Evolutionary conservation across 2,113 vertebrate genomes (phyloP), one percentile per base, ranked within the genome.

Genomic region (Tragelaphus buxtoni): DNA sequence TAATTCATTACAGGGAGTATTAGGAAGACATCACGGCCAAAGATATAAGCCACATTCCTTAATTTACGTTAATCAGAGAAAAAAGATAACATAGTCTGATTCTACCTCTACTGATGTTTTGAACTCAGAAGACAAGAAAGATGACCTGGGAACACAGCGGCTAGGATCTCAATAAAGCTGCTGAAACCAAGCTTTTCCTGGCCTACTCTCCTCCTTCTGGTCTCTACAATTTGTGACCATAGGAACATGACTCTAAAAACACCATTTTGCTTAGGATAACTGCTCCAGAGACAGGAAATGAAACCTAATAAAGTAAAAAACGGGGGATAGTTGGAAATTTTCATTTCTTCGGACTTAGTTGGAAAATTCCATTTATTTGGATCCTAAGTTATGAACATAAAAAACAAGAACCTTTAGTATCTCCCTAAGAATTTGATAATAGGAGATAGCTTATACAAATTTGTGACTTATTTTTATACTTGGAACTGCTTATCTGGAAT

Each of bases 321-420:
- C 3, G 14, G 22, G 18, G 12, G 18, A 72, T 77, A 85, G 30
- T 32, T 60, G 32, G 14, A 22, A 63, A 77, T 51, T 88, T 92
- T 60, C 49, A 53, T 90, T 91, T 94, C 84, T 82, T 87, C 47
- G 9, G 77, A 82, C 39, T 74, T 95, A 91, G 56, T 2, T 61
- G n/a, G 30, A 35, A 86, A 86, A 97, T 94, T 72, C 35, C 76
- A 92, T 26, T 94, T 89, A 76, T 58, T 85, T 93, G 53, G 28
- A 88, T 55, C 39, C 13, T 77, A 85, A 92, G 32, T 49, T 72
- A 79, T 32, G 42, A 76, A 92, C n/a, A 86, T 56, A 88, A 95
- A 88, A 20, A 93, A 95, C 17, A 84, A 90, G 4, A 24, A 39
- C 14, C 28, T 45, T 39, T 72, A 39, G 9, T 79, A 55, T 74